Conservation (phyloP, 2,888 invertebrate genomes). For the Brenthis hecate region DNA sequence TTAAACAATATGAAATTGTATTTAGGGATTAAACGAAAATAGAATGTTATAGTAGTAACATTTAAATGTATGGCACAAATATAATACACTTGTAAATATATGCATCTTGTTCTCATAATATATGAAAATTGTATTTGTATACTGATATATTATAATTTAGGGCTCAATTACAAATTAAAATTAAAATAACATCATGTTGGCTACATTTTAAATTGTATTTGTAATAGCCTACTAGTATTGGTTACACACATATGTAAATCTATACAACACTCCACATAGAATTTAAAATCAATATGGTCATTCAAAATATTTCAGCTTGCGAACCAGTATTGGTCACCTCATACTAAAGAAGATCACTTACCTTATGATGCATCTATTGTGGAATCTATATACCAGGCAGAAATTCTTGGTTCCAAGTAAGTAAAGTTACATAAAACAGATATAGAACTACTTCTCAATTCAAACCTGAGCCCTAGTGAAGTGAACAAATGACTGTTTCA, state of each 20-base stretch:
- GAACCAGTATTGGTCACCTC: constrained; percentile 95
- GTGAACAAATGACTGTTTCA: constrained; percentile 64
- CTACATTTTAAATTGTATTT: constrained; percentile 38
- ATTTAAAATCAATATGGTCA: constrained; percentile 73
- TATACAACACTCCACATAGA: constrained; percentile 73
- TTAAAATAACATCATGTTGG: constrained; percentile 39
- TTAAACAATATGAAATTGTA: no score
- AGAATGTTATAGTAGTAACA: no score
- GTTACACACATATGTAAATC: constrained; percentile 54
- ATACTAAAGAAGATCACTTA: constrained; percentile 87
- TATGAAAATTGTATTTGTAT: no score
- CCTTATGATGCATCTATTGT: constrained; percentile 90
- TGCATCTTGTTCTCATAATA: no score
- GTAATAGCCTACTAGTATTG: constrained; percentile 69
- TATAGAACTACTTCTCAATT: constrained; percentile 29
- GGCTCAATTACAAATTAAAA: neutral
- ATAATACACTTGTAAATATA: no score
- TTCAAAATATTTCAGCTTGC: constrained; percentile 86
- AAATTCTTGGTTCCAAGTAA: constrained; percentile 92
- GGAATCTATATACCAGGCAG: constrained; percentile 93
- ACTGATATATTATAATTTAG: neutral
- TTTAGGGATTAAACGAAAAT: no score
- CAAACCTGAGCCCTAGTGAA: constrained; percentile 67
- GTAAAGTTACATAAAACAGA: constrained; percentile 46
- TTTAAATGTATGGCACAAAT: no score